These are phyloP conservation scores for Heliconius melpomene DNA, from an alignment of 1,140 invertebrate genomes.

Conservation along the genomic window DNA sequence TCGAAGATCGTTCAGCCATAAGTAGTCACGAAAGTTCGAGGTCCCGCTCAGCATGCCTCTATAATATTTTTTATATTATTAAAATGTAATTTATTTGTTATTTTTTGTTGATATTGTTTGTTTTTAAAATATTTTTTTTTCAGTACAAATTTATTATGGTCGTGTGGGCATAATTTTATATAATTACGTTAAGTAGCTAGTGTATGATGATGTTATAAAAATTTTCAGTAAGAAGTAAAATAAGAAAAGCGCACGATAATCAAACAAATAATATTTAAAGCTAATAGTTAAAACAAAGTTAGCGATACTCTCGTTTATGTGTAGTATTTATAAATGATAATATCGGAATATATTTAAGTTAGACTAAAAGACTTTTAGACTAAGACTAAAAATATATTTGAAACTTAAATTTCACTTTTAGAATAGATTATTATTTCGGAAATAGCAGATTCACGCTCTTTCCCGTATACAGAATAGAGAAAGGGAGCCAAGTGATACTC, in stretches of 20 bases:
- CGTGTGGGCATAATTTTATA: not conserved
- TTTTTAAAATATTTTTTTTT: not conserved
- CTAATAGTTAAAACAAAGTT: not conserved
- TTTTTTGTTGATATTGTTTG: not conserved
- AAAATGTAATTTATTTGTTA: not conserved
- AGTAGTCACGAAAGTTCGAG: conserved; percentile 76
- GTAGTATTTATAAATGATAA: not conserved
- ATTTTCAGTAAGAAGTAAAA: not conserved
- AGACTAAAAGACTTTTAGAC: too few relatives aligned
- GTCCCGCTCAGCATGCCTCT: conserved; percentile 50
- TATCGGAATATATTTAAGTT: not conserved
- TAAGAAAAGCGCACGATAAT: not conserved
- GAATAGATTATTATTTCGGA: too few relatives aligned
- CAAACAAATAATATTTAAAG: not conserved
- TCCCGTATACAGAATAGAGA: too few relatives aligned
- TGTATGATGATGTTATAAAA: not conserved
- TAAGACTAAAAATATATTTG: too few relatives aligned
- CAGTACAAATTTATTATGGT: too few relatives aligned
- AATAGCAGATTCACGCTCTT: too few relatives aligned
- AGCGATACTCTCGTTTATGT: not conserved
- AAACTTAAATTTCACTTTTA: too few relatives aligned
- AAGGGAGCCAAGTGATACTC: too few relatives aligned
- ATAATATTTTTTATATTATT: not conserved
- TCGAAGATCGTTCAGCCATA: conserved; percentile 67
- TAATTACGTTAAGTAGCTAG: not conserved